Conservation (phyloP, 2,113 vertebrate genomes). For the Microtus oregoni region DNA sequence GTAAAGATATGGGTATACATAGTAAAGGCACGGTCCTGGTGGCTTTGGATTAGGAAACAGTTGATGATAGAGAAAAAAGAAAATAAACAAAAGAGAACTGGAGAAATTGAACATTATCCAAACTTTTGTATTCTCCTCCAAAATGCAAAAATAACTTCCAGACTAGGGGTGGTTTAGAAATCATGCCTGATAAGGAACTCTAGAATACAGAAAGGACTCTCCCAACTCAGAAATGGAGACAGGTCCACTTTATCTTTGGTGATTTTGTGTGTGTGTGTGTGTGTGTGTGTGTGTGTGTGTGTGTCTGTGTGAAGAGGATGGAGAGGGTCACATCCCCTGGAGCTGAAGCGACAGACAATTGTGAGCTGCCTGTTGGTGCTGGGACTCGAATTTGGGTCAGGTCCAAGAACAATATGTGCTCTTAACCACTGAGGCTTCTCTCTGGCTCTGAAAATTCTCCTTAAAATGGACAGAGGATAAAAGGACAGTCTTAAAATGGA, state of each 20-base stretch:
- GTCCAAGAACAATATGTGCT: neutral
- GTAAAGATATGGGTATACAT: neutral
- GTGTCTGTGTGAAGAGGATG: neutral
- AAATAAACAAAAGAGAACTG: neutral
- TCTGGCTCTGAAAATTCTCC: neutral
- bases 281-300: too few species aligned
- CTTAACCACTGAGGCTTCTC: neutral
- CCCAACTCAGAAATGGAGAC: neutral
- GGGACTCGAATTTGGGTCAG: neutral
- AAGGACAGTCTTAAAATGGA: neutral
- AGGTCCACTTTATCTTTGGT: neutral
- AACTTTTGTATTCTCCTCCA: neutral
- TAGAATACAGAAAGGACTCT: neutral
- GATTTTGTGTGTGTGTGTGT: neutral
- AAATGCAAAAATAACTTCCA: neutral
- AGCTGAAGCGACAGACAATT: neutral
- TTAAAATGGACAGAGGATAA: neutral
- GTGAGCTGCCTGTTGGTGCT: neutral
- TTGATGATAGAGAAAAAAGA: neutral
- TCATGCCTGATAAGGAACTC: neutral
- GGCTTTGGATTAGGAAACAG: neutral
- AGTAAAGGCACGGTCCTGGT: neutral
- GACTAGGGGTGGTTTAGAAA: neutral
- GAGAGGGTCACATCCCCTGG: neutral
- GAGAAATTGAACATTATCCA: neutral